Conservation (phyloP, 1,140 invertebrate genomes). For the Calephelis virginiensis region DNA sequence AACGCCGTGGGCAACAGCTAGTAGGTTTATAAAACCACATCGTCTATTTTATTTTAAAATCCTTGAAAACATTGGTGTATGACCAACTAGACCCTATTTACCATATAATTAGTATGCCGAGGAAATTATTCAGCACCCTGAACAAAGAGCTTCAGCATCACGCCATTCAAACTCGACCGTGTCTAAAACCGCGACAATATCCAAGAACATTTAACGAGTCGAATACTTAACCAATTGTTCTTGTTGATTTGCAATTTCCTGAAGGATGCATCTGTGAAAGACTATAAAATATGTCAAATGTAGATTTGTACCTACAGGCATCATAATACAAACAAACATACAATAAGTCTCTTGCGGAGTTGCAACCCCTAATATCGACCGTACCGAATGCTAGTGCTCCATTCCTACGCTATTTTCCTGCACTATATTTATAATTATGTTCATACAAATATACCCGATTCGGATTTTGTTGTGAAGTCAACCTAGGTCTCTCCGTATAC, state of each 20-base stretch:
- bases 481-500: too few relatives aligned
- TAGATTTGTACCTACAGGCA: not conserved
- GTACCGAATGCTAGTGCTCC: too few relatives aligned
- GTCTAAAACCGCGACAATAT: slow-evolving; percentile 55
- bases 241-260: slow-evolving; percentile 42
- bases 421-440: too few relatives aligned
- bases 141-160: not conserved
- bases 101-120: slow-evolving; percentile 52
- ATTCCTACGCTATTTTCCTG: too few relatives aligned
- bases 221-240: slow-evolving; percentile 35
- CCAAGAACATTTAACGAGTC: slow-evolving; percentile 44
- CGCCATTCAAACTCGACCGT: slow-evolving; percentile 65
- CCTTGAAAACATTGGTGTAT: slow-evolving; percentile 36
- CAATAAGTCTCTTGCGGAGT: too few relatives aligned
- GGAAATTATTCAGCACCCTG: slow-evolving; percentile 24
- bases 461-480: too few relatives aligned
- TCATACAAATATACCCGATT: too few relatives aligned
- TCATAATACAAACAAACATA: too few relatives aligned
- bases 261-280: slow-evolving; percentile 41
- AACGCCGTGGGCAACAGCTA: too few relatives aligned
- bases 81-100: slow-evolving; percentile 43
- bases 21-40: too few relatives aligned
- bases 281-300: not conserved
- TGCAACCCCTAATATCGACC: too few relatives aligned
- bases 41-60: not conserved